Evolutionary conservation across 2,888 invertebrate genomes (phyloP), one percentile per base, ranked within the genome.

Genomic region (Ichneumon xanthorius): DNA sequence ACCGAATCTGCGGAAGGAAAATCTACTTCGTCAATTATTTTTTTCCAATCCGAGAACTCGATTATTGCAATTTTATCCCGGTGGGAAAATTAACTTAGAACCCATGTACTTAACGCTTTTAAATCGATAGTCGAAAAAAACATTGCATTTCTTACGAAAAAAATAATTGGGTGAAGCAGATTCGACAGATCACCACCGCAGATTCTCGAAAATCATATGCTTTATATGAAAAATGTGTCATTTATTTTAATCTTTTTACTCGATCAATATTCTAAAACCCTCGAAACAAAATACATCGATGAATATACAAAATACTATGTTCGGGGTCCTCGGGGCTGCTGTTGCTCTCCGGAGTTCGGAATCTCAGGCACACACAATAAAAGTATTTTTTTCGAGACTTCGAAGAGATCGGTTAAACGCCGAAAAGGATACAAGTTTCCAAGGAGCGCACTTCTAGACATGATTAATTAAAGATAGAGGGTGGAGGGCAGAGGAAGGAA

Each of bases 291-390:
- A 91, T 91, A 92, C 91, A 92, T 90, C 82, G 87, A 89, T 87
- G 84, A 91, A 91, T 91, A 89, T 90, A 92, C 87, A 92, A 92
- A 91, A 92, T 89, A 90, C 88, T 90, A 89, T 87, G 84, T 88
- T 89, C 72, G 68, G 86, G 76, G 84, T 55, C 48, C 16, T 72
- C 63, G 77, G 72, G 77, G 82, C 80, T 76, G 85, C 75, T 78
- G 71, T 58, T 77, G 48, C 55, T 65, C 58, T 71, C 63, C 75
- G 71, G 40, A 73, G 22, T 73, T 37, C 58, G 33, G 55, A 67
- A 77, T 68, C 16, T 53, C 40, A 61, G 70, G 50, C 45, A 67
- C 30, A n/a, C 37, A 50, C 40, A 37, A 26, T 75, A 37, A 22
- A 48, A 40, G 53, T 55, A 55, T 73, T 50, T 48, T 48, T 48